Base-by-base conservation (phyloP, 2,797 vertebrate genomes). In the Benthosema pterotum region DNA sequence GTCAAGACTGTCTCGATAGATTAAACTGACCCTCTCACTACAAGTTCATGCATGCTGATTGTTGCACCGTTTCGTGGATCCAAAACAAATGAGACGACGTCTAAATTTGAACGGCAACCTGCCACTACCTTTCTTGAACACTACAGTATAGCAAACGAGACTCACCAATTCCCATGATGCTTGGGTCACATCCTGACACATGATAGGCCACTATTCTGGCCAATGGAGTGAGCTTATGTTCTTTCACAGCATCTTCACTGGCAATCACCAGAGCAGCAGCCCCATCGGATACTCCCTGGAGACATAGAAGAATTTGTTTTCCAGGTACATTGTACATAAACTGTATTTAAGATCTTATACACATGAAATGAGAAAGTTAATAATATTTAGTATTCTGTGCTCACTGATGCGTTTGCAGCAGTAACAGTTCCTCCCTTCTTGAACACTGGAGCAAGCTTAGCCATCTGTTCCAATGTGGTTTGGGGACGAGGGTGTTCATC, bases 101-200 rank as follows among this genome's bases (percentile, higher is more conserved):
- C n/a, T n/a, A n/a, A n/a, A n/a, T n/a, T n/a, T n/a, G n/a, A n/a
- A n/a, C n/a, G n/a, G n/a, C 19, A 2, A 22, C 4, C 19, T 4
- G 19, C 19, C 19, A 28, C 25, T 28, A 28, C 25, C 25, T 28
- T 28, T 28, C 25, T 28, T 28, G 25, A 28, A 28, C 25, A 46
- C n/a, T 38, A 49, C 11, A n/a, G 16, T 38, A 38, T 7, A 38
- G 32, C 32, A 38, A 38, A 38, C 32, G 9, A 11, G 28, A 86
- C 94, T 93, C 84, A 99, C 98, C 97, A 52, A 99, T 98, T 77
- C 98, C 98, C 98, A 99, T 99, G 72, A 99, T 96, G 83, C 93
- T 93, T 8, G 98, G 97, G 68, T 99, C 98, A 83, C 98, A 99
- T 67, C 98, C 98, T 2, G 92, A 84, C 1, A 75, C 87, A 19